Percentiles rank a stretch among this genome's conserved stretches.
Conservation (phyloP, 2,888 invertebrate genomes). For the Eristalis tenax region DNA sequence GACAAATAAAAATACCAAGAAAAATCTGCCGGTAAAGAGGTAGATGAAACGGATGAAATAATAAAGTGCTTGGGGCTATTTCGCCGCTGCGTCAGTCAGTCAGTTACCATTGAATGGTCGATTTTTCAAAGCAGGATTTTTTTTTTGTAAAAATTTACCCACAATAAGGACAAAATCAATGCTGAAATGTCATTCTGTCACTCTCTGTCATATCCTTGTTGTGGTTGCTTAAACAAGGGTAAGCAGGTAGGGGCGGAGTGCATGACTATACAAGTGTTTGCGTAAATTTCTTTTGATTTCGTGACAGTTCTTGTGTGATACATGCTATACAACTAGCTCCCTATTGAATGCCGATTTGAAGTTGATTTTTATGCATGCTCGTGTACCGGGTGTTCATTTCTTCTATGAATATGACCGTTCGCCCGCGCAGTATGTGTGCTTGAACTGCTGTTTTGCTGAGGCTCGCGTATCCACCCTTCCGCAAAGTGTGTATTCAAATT, state of each 20-base stretch:
- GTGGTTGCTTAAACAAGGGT: slow-evolving; percentile 52
- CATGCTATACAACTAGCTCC: slow-evolving; percentile 2
- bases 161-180: slow-evolving; percentile 59
- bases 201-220: slow-evolving; percentile 64
- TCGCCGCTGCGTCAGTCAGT: slow-evolving; percentile 20
- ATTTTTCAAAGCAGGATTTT: slow-evolving; percentile 55
- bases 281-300: slow-evolving; percentile 33
- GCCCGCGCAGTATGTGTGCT: slow-evolving; percentile 7
- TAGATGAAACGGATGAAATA: slow-evolving; percentile 44
- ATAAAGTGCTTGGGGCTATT: slow-evolving; percentile 67
- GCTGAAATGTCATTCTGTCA: slow-evolving; percentile 70
- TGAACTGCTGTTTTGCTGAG: slow-evolving; percentile 29
- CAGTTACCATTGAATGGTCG: slow-evolving; percentile 41
- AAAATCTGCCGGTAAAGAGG: neutral
- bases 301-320: slow-evolving; percentile 42
- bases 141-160: slow-evolving; percentile 2
- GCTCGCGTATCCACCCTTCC: slow-evolving; percentile 38
- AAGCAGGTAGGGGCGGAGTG: neutral
- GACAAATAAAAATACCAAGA: neutral
- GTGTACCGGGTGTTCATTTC: slow-evolving; percentile 23
- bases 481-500: slow-evolving; percentile 42
- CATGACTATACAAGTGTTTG: slow-evolving; percentile 37
- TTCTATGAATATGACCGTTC: neutral
- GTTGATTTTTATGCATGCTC: slow-evolving; percentile 25
- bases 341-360: slow-evolving; percentile 59